A percentile compares a stretch with the other conserved stretches of the same genome.
Evolutionary conservation across 2,888 invertebrate species (phyloP).

Genomic region (Folsomia manolachei): DNA sequence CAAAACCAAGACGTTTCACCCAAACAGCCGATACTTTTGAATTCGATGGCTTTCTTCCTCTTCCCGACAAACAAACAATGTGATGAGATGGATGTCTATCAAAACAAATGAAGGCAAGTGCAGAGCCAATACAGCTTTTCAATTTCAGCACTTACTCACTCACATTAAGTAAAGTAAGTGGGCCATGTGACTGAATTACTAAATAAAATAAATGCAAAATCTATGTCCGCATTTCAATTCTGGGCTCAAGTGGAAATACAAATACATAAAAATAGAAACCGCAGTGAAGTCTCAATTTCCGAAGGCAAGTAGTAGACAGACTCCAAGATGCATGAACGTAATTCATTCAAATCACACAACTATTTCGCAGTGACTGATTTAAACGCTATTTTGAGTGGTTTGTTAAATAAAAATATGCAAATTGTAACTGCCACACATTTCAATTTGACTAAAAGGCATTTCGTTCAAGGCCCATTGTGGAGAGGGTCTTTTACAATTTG

Average conservation of each 20-base stretch:
- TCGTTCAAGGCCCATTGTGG: not conserved
- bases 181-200: not conserved
- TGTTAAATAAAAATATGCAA: not conserved
- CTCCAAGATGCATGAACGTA: not conserved
- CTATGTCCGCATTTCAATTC: conserved; percentile 15
- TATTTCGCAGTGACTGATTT: not conserved
- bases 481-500: not conserved
- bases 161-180: not conserved
- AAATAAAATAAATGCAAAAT: conserved; percentile 21
- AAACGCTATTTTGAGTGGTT: not conserved
- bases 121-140: not conserved
- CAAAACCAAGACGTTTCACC: too few species aligned
- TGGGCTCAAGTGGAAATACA: not conserved
- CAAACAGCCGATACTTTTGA: too few species aligned
- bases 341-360: not conserved
- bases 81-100: not conserved
- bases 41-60: not conserved
- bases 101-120: not conserved
- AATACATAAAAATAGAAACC: not conserved
- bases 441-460: not conserved
- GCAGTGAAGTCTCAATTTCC: not conserved
- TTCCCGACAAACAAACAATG: not conserved
- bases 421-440: not conserved
- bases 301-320: not conserved
- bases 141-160: not conserved